Base-by-base conservation (phyloP, 2,888 invertebrate species). In the Lasioglossum calceatum region DNA sequence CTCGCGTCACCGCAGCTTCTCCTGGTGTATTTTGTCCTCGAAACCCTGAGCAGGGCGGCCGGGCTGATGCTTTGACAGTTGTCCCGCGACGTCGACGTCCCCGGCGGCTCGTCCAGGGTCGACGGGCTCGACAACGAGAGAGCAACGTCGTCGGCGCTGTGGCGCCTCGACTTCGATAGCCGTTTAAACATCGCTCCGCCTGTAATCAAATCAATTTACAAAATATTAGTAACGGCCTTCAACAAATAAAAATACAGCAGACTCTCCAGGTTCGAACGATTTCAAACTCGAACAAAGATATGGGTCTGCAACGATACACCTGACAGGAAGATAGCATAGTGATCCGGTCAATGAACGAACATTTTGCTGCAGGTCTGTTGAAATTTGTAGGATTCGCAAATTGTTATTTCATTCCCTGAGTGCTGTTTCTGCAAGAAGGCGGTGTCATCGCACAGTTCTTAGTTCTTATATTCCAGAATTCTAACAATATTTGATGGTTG, bases 131-230 rank as follows among this genome's bases (percentile, higher is more conserved):
- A 91, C 81, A 90, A 81, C 79, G 92, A 90, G 23, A 93, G 88
- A 19, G 92, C 95, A 94, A 96, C 95, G 94, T 96, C 96, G 95
- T 96, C 96, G 95, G 96, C 96, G 95, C 96, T 96, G 95, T 96
- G 96, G 95, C 97, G 96, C 95, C 96, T 96, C 94, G 96, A 96
- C 95, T 96, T 96, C 95, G 96, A 96, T 95, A 97, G 96, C 95
- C 97, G 96, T 96, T 97, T 97, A 95, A 95, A 95, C 95, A 95
- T 95, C n/a, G 61, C 79, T 83, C 71, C 78, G 75, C 47, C 90
- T 89, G 87, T 0, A 83, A 88, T 10, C 50, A 71, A 16, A 75
- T 32, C 64, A 16, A 16, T 32, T 32, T 14, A 64, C 16, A 2
- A 5, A 64, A 70, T 23, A 67, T 36, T 36, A 36, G 10, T 19